These are phyloP conservation scores for Catharus fuscescens DNA, from an alignment of 2,113 vertebrate species.

Conservation along the genomic window DNA sequence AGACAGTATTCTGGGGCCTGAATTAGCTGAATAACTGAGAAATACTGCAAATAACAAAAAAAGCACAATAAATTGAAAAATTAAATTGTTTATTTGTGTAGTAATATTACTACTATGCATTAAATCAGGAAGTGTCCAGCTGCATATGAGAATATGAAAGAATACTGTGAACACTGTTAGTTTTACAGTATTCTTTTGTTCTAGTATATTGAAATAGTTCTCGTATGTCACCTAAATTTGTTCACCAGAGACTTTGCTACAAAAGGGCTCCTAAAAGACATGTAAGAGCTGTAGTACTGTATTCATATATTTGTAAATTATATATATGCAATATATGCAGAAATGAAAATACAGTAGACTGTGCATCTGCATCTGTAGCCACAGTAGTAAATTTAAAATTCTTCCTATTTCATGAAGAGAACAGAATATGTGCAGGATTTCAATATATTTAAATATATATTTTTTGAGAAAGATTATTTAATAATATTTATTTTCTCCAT, in stretches of 20 bases:
- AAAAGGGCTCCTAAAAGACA: not conserved
- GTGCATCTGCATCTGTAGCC: not conserved
- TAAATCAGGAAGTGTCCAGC: not conserved
- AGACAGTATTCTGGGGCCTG: not conserved
- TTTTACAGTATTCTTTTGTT: not conserved
- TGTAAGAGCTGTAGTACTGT: not conserved
- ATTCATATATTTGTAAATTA: not conserved
- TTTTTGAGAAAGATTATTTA: not conserved
- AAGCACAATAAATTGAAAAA: not conserved
- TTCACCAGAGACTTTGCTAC: not conserved
- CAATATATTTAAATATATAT: not conserved
- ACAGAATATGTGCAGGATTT: not conserved
- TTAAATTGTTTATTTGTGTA: not conserved
- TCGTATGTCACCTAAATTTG: not conserved
- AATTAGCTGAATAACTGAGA: not conserved
- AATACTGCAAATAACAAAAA: not conserved
- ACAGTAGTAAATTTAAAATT: not conserved
- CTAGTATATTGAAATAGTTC: not conserved
- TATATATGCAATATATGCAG: not conserved
- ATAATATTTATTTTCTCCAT: not conserved
- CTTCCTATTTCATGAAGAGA: not conserved
- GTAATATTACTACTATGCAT: not conserved
- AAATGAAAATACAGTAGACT: not conserved
- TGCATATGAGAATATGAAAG: not conserved
- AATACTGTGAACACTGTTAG: not conserved